Percentiles rank a stretch among this genome's conserved stretches.
These are phyloP conservation scores for Bombus sylvicola DNA, from an alignment of 1,140 invertebrate species.

Conservation along the genomic window DNA sequence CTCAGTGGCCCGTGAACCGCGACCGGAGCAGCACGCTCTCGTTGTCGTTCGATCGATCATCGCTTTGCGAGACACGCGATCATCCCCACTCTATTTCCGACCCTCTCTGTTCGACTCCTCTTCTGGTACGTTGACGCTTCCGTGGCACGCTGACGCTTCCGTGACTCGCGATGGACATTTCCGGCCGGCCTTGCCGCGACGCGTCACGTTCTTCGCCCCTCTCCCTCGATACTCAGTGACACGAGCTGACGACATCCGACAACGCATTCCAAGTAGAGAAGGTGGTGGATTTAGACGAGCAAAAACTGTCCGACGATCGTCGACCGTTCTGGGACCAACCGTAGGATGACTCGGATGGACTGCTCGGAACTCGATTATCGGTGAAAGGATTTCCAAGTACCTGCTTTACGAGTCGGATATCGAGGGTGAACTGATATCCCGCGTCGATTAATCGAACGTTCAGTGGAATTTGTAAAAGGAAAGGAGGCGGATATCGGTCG, in stretches of 20 bases:
- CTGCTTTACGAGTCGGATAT: background rate
- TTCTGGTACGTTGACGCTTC: background rate
- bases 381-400: background rate
- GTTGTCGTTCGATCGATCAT: slow-evolving; percentile 46
- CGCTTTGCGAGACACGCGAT: slow-evolving; percentile 18
- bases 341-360: background rate
- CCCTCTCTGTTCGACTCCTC: background rate
- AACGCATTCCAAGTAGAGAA: background rate
- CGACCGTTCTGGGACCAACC: background rate
- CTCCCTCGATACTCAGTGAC: background rate
- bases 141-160: slow-evolving; percentile 22
- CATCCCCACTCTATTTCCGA: background rate
- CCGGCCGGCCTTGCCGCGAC: slow-evolving; percentile 21
- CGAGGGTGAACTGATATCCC: background rate
- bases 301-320: background rate
- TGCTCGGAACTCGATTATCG: background rate
- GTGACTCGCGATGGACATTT: slow-evolving; percentile 31
- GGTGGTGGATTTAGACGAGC: background rate
- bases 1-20: slow-evolving; percentile 76
- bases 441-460: slow-evolving; percentile 1
- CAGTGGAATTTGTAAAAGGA: background rate
- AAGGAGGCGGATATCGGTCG: no score
- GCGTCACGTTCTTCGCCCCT: background rate
- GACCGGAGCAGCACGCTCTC: slow-evolving; percentile 64
- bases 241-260: background rate